These are phyloP conservation scores for Hydraecia micacea DNA, from an alignment of 2,888 invertebrate species.

Conservation along the genomic window DNA sequence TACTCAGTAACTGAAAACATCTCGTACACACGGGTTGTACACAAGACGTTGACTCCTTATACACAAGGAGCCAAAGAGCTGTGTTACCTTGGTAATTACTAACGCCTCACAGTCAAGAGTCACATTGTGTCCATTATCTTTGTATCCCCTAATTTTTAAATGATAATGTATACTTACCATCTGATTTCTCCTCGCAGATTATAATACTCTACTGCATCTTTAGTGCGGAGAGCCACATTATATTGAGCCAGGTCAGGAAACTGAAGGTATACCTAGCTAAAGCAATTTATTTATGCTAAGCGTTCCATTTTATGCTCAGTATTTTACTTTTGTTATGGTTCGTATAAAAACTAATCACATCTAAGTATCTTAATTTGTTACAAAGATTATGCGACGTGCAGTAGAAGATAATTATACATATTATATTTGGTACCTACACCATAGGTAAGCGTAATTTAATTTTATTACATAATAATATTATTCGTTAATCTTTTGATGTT, in stretches of 20 bases:
- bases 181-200: background rate
- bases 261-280: background rate
- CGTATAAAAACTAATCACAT: background rate
- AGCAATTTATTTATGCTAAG: background rate
- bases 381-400: background rate
- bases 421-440: background rate
- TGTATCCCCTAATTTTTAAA: background rate
- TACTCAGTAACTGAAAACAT: constrained; percentile 4
- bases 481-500: background rate
- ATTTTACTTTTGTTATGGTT: background rate
- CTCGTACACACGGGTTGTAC: background rate
- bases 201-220: constrained; percentile 9
- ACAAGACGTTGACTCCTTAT: background rate
- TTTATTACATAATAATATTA: background rate
- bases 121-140: constrained; percentile 36
- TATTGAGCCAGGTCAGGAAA: background rate
- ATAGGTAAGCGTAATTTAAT: background rate
- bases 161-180: background rate
- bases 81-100: constrained; percentile 32
- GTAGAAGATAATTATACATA: background rate
- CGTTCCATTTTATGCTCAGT: background rate
- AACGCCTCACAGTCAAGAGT: constrained; percentile 11
- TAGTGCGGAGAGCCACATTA: background rate
- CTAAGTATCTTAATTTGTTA: background rate
- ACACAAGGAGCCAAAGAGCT: too few species aligned